These are phyloP conservation scores for Cliona cf. orientalis DNA, from an alignment of 37 sponge, comb jelly and placozoan species.

Conservation along the genomic window DNA sequence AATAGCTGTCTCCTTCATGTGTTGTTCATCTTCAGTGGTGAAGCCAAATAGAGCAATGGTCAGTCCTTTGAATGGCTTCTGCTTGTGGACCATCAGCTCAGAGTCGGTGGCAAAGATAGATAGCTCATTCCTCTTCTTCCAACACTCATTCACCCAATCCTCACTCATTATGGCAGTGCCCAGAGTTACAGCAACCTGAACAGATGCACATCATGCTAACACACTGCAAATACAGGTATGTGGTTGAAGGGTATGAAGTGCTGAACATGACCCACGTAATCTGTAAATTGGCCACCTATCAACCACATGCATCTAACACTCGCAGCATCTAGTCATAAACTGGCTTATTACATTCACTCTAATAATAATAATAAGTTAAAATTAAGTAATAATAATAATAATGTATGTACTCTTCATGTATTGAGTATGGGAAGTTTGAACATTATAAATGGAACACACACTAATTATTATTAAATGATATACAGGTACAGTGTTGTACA, in stretches of 20 bases:
- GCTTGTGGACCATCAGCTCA: constrained; percentile 65
- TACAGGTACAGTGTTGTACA: too few species aligned
- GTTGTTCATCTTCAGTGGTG: constrained; percentile 66
- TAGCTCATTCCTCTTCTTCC: constrained; percentile 57
- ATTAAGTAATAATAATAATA: background rate
- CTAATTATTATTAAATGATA: too few species aligned
- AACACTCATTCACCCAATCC: constrained; percentile 76
- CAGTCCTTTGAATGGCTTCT: constrained; percentile 82
- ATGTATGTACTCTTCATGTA: background rate
- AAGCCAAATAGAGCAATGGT: constrained; percentile 82
- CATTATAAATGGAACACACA: too few species aligned
- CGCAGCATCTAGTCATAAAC: background rate
- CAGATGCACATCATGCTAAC: background rate
- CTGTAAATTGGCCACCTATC: background rate
- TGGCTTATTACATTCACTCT: too few species aligned
- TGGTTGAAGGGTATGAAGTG: background rate
- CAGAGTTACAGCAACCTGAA: constrained; percentile 77
- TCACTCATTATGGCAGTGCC: constrained; percentile 93
- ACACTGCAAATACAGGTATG: background rate
- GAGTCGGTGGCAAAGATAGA: constrained; percentile 1
- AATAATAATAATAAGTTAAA: background rate
- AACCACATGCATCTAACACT: background rate
- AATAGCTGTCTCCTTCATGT: constrained; percentile 77
- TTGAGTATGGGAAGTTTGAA: too few species aligned
- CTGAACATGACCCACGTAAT: background rate